Percentiles rank a stretch among this genome's conserved stretches.
phyloP scores from a whole-genome alignment of 2,888 invertebrate species.

The Scaptomyza tumidula region DNA sequence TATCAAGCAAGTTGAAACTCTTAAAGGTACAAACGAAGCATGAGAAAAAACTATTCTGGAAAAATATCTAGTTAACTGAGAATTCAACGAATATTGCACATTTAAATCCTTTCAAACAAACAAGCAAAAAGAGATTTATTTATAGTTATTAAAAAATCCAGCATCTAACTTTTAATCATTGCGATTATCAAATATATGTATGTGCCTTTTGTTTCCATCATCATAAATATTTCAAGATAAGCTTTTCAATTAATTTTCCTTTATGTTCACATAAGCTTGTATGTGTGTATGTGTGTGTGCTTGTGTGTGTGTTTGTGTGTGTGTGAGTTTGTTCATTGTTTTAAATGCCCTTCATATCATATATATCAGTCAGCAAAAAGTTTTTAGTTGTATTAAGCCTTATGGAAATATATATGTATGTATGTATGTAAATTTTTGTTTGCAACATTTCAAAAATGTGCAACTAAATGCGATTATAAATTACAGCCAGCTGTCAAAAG shows the following conservation, averaged over 20 bases:
- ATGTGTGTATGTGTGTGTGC: background rate
- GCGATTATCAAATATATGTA: conserved; percentile 2
- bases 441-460: conserved; percentile 63
- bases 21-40: no score
- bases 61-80: background rate
- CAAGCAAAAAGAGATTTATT: background rate
- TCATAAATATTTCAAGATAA: conserved; percentile 17
- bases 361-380: conserved; percentile 35
- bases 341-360: conserved; percentile 39
- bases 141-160: background rate
- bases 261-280: background rate
- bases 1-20: no score
- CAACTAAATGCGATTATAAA: conserved; percentile 72
- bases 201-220: background rate
- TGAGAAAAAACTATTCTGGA: no score
- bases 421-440: conserved; percentile 10
- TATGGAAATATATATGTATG: background rate
- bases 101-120: background rate
- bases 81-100: background rate
- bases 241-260: conserved; percentile 27
- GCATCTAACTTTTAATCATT: conserved; percentile 11
- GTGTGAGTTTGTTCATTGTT: conserved; percentile 39
- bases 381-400: conserved; percentile 25
- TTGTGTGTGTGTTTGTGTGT: conserved; percentile 24
- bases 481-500: conserved; percentile 65